phyloP scores from a whole-genome alignment of 2,888 invertebrate genomes.

The Tortricodes alternella region DNA sequence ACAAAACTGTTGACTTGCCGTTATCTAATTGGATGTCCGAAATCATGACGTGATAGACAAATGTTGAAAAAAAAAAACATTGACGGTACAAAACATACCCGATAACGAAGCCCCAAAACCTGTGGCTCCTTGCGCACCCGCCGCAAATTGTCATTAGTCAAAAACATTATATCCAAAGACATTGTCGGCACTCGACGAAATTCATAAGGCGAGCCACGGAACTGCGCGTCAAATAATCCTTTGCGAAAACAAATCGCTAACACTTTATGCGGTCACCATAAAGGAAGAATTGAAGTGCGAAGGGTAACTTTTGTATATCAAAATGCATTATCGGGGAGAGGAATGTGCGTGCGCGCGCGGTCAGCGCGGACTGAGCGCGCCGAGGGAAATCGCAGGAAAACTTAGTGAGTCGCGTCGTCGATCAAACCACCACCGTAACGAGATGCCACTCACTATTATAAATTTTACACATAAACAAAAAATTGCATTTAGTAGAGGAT shows the following conservation, averaged over 20 bases:
- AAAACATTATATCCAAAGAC: conserved; percentile 81
- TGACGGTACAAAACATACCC: conserved; percentile 58
- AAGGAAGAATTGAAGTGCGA: conserved; percentile 54
- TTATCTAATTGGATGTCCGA: no score
- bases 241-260: conserved; percentile 45
- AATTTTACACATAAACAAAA: conserved; percentile 21
- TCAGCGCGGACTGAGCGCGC: conserved; percentile 54
- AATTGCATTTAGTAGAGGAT: not conserved
- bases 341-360: conserved; percentile 55
- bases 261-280: conserved; percentile 58
- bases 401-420: conserved; percentile 49
- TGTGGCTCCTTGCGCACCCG: conserved; percentile 75
- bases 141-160: conserved; percentile 78
- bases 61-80: not conserved
- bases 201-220: conserved; percentile 41
- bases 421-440: conserved; percentile 61
- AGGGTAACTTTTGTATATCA: conserved; percentile 63
- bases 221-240: conserved; percentile 43
- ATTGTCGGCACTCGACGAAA: conserved; percentile 44
- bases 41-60: no score
- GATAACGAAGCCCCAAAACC: conserved; percentile 74
- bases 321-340: conserved; percentile 73
- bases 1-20: no score
- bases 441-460: conserved; percentile 40
- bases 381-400: conserved; percentile 76